Evolutionary conservation across 2,888 invertebrate genomes (phyloP).

Genomic region (Chrysina gloriosa): DNA sequence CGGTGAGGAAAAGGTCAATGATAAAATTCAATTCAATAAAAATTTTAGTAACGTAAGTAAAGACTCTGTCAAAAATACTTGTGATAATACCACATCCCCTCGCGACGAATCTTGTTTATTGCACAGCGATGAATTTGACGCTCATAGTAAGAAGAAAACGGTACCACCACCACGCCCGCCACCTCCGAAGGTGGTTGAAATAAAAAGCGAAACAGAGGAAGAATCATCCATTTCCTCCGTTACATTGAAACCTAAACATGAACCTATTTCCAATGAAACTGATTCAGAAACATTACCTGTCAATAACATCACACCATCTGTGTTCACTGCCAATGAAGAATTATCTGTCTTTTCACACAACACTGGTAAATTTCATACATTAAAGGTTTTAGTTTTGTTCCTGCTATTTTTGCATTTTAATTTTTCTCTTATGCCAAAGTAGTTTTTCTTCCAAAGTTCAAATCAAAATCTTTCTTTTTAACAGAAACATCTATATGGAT

Average conservation of each 20-base stretch:
- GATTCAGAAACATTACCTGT: constrained; percentile 42
- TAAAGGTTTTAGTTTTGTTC: constrained; percentile 40
- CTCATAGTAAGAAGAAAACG: constrained; percentile 40
- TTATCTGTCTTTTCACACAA: constrained; percentile 55
- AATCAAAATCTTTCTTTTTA: not conserved
- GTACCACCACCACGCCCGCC: constrained; percentile 60
- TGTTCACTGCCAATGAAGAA: constrained; percentile 55
- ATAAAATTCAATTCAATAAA: constrained; percentile 41
- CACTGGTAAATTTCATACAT: constrained; percentile 50
- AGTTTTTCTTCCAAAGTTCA: not conserved
- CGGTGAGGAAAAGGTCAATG: constrained; percentile 44
- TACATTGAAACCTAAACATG: not conserved
- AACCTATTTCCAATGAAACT: constrained; percentile 28
- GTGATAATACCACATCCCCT: not conserved
- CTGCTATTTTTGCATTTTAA: constrained; percentile 51
- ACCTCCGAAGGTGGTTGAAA: constrained; percentile 57
- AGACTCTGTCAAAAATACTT: not conserved
- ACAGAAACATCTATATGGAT: too few species aligned
- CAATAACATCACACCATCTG: constrained; percentile 50
- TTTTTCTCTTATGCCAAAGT: constrained; percentile 16
- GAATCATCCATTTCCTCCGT: not conserved
- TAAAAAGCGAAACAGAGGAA: not conserved
- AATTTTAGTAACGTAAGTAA: constrained; percentile 39
- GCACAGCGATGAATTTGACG: not conserved
- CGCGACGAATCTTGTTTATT: not conserved